Evolutionary conservation across 37 sponge, comb jelly and placozoan genomes (phyloP).

Genomic region (Aphrocallistes beatrix): DNA sequence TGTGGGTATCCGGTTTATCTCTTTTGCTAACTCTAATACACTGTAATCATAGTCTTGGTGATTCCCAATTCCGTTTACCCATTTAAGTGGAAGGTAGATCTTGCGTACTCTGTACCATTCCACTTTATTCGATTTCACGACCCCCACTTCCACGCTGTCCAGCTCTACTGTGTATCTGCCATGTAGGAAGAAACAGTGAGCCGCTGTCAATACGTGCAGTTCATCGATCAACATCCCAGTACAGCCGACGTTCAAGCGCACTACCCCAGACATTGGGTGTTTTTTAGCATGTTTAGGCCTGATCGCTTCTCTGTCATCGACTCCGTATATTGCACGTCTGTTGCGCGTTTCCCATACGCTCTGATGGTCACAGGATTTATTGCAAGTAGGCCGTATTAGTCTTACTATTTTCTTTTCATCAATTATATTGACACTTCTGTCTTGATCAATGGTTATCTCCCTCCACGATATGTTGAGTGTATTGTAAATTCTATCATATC

Average conservation of each 20-base stretch:
- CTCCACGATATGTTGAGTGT: slow-evolving; percentile 2
- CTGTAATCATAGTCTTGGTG: not conserved
- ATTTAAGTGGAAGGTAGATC: slow-evolving; percentile 42
- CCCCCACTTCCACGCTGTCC: slow-evolving; percentile 30
- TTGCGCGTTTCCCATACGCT: not conserved
- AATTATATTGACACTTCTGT: not conserved
- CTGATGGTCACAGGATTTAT: slow-evolving; percentile 13
- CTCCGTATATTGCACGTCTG: slow-evolving; percentile 46
- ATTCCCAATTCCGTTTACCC: slow-evolving; percentile 30
- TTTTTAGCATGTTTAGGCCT: slow-evolving; percentile 35
- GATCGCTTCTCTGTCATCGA: slow-evolving; percentile 48
- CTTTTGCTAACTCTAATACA: slow-evolving; percentile 3
- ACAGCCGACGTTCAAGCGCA: not conserved
- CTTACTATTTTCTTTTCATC: not conserved
- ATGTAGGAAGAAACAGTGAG: not conserved
- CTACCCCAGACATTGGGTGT: slow-evolving; percentile 49
- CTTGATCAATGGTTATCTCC: not conserved
- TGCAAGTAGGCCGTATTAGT: not conserved
- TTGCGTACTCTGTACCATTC: slow-evolving; percentile 36
- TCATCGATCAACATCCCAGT: not conserved
- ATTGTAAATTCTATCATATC: not conserved
- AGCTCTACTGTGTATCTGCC: not conserved
- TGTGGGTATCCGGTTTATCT: slow-evolving; percentile 23
- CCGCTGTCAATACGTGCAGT: not conserved
- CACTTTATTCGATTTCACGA: slow-evolving; percentile 26